Base-by-base conservation (phyloP, 1,140 invertebrate genomes). In the Zaprionus lachaisei region DNA sequence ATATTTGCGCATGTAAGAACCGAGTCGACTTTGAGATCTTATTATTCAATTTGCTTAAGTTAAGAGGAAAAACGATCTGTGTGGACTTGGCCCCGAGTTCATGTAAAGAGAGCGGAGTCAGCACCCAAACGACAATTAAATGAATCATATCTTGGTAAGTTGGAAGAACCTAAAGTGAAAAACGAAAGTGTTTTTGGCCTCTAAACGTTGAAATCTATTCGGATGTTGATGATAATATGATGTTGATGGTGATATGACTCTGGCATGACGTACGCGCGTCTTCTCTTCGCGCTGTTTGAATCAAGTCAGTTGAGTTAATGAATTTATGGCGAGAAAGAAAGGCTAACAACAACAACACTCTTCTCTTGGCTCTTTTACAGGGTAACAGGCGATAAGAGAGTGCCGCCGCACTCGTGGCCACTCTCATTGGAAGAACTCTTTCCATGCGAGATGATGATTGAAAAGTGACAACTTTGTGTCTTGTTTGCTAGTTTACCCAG, bases 371-470 rank as follows among this genome's bases (percentile, higher is more conserved):
- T 28, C 20, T 28, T 20, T 44, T 47, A 24, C 22, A 37, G 51
- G 51, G 44, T 37, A 75, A 69, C 58, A 63, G 65, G 65, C 58
- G 69, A 72, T 76, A 77, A 77, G 73, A 17, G 41, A 17, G 41
- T 47, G 31, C 31, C 41, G 41, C 55, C 20, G 20, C 37, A 64
- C 64, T 77, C 62, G n/a, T 67, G 41, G 7, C n/a, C 34, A 77
- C 78, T 90, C 84, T 80, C 84, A 81, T 81, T 79, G 79, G 72
- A 87, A 72, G 79, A 87, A 66, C 79, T 89, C 81, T 77, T 17
- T 47, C n/a, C 51, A 63, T 44, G 7, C 28, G 5, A 5, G 11
- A 26, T 47, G 41, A 47, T 47, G 37, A 62, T 47, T 56, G 51
- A 74, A 67, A 49, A 61, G 44, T 51, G 61, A 55, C 34, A 15